Base-by-base conservation (phyloP, 23 tunicate genomes). In the Diplosoma virens region DNA sequence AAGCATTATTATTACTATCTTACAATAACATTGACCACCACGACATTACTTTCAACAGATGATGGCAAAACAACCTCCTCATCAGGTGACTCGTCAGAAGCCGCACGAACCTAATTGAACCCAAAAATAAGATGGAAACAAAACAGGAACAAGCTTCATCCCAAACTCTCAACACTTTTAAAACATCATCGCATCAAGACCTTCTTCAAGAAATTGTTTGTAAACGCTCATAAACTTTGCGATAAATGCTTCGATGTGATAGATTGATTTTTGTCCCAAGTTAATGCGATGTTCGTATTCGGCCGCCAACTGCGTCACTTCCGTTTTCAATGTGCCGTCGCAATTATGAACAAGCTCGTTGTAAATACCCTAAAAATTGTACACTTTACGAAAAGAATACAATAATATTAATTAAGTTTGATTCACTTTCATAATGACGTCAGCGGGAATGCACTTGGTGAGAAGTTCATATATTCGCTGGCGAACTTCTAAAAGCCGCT, bases 191-290 rank as follows among this genome's bases (percentile, higher is more conserved):
- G 82, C 98, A 50, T 81, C 95, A 32, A 87, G 71, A 18, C 94
- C 94, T 25, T 94, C 99, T 48, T 94, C 93, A 16, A 94, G 47
- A 59, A 94, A 94, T 32, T 83, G 79, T 50, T 94, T 94, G 52
- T 87, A 94, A 72, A 82, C 59, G 58, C 86, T 67, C 95, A 87
- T 83, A 59, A 94, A 94, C 60, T 87, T 87, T 9, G 90, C 83
- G 23, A 94, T 70, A 45, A 94, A 87, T 14, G 99, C 99, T 52
- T 94, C 99, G 1, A 94, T 26, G 53, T 94, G 99, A 53, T 82
- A 83, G 47, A 94, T 82, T 22, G 84, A 73, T 52, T 94, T 94
- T 53, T 86, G 78, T 24, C 99, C 99, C 33, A 87, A 58, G 46
- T 83, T 74, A 45, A 61, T 73, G 34, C 84, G 78, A 67, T 94